These are phyloP conservation scores for Lycorma delicatula DNA, from an alignment of 1,140 invertebrate genomes.

Conservation along the genomic window DNA sequence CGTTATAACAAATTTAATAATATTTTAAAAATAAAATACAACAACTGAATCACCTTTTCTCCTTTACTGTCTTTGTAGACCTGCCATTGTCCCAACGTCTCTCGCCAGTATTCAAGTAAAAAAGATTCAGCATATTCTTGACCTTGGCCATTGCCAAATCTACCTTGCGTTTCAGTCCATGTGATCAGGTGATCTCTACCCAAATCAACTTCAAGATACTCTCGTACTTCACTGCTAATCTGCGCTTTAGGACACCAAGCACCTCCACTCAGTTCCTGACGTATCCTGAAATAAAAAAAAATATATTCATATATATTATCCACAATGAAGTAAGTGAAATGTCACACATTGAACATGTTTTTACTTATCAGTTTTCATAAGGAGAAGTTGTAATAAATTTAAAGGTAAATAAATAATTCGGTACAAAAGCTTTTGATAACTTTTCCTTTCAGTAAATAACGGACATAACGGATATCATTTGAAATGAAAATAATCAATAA, in stretches of 20 bases:
- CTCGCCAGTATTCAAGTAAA: slow-evolving; percentile 75
- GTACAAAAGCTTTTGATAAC: no score
- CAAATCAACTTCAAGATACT: slow-evolving; percentile 83
- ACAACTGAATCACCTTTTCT: slow-evolving; percentile 58
- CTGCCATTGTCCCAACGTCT: slow-evolving; percentile 58
- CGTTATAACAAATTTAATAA: no score
- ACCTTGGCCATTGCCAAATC: slow-evolving; percentile 90
- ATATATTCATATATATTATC: background rate
- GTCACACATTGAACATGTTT: no score
- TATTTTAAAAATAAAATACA: no score
- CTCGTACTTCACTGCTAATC: slow-evolving; percentile 60
- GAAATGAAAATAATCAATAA: no score
- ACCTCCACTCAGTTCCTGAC: slow-evolving; percentile 78
- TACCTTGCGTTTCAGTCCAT: slow-evolving; percentile 81
- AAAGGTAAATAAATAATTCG: no score
- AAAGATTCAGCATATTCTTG: slow-evolving; percentile 81
- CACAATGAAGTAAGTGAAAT: no score
- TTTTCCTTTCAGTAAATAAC: no score
- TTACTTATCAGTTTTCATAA: no score
- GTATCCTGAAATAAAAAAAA: slow-evolving; percentile 54
- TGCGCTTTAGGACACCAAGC: slow-evolving; percentile 88
- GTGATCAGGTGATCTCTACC: slow-evolving; percentile 68
- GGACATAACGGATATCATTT: no score
- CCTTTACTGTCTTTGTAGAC: slow-evolving; percentile 68
- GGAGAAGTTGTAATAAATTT: no score